Conservation (phyloP, 2,888 invertebrate genomes). For the Mythimna albipuncta region DNA sequence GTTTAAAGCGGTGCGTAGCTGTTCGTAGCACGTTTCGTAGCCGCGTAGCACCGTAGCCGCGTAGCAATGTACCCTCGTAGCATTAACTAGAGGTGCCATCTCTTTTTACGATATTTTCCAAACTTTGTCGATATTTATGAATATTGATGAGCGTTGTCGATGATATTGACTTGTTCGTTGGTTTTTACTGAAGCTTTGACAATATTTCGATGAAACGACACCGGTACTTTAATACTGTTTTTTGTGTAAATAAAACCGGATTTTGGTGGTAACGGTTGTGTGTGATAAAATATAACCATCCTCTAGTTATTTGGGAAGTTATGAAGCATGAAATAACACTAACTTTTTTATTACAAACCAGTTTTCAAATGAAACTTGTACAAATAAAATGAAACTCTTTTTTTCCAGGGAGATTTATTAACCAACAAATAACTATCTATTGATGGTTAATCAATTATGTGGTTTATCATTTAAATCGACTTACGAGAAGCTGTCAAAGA, state of each 20-base stretch:
- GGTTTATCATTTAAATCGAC: no score
- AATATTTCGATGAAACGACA: constrained; percentile 39
- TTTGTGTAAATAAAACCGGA: constrained; percentile 36
- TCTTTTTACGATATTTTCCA: constrained; percentile 49
- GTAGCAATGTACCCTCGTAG: constrained; percentile 46
- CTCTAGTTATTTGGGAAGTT: background rate
- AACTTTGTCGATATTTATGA: constrained; percentile 53
- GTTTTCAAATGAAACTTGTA: background rate
- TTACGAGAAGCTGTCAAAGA: no score
- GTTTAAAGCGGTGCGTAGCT: constrained; percentile 49
- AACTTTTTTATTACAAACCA: background rate
- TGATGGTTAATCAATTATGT: no score
- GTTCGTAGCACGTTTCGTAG: constrained; percentile 50
- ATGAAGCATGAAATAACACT: constrained; percentile 3
- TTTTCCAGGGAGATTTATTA: background rate
- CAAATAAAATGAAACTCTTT: background rate
- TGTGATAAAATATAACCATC: constrained; percentile 23
- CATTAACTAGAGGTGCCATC: constrained; percentile 30
- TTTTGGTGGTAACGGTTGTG: background rate
- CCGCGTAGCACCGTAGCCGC: constrained; percentile 29
- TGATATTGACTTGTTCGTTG: constrained; percentile 39
- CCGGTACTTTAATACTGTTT: constrained; percentile 13
- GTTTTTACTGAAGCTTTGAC: constrained; percentile 41
- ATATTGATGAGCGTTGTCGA: constrained; percentile 57
- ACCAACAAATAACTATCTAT: background rate